phyloP scores from a whole-genome alignment of 2,888 invertebrate genomes.

The Eupeodes latifasciatus region DNA sequence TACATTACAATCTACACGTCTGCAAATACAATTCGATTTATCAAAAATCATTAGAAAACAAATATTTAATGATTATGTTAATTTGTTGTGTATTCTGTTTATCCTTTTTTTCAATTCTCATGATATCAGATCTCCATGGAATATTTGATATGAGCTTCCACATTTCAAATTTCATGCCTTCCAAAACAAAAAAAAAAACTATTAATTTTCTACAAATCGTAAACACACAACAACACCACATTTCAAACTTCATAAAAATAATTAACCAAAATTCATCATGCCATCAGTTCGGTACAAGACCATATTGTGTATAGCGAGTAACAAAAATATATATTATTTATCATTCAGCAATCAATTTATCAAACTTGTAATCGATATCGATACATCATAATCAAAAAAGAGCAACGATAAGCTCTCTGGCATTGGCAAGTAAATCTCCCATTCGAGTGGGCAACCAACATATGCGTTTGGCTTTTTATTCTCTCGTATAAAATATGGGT shows the following conservation, averaged over 20 bases:
- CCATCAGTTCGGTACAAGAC: not conserved
- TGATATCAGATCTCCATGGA: not conserved
- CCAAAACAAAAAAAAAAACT: not conserved
- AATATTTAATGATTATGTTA: not conserved
- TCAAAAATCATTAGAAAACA: not conserved
- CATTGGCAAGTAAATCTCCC: conserved; percentile 46
- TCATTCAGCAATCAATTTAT: conserved; percentile 68
- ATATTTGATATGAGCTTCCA: conserved; percentile 1
- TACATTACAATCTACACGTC: too few relatives aligned
- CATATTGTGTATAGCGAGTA: conserved; percentile 15
- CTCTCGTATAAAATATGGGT: not conserved
- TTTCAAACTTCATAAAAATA: conserved; percentile 44
- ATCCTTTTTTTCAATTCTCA: not conserved
- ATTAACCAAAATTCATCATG: conserved; percentile 62
- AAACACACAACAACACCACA: conserved; percentile 1
- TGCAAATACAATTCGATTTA: not conserved
- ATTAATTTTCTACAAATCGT: conserved; percentile 12
- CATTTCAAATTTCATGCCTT: not conserved
- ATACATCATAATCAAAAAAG: conserved; percentile 68
- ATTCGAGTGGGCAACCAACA: conserved; percentile 44
- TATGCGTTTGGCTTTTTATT: conserved; percentile 29
- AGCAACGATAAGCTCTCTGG: conserved; percentile 45
- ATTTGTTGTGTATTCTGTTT: not conserved
- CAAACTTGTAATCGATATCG: conserved; percentile 71
- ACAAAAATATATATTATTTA: conserved; percentile 46